Percentiles rank a stretch among this genome's conserved stretches.
phyloP scores from a whole-genome alignment of 2,797 vertebrate genomes.

The Phrynocephalus guinanensis region DNA sequence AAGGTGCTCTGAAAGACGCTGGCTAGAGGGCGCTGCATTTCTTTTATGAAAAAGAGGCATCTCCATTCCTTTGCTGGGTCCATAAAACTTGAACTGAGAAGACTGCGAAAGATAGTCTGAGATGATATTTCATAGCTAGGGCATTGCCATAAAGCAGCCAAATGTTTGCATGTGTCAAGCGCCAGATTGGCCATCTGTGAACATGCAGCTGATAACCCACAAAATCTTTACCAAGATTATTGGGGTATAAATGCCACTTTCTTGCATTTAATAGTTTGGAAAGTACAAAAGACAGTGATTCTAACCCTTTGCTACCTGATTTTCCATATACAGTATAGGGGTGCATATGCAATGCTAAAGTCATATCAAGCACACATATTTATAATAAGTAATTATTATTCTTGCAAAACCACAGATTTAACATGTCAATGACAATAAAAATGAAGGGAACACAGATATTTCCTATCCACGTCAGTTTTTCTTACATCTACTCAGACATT shows the following conservation, averaged over 20 bases:
- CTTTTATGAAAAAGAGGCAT: slow-evolving; percentile 57
- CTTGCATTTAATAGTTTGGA: slow-evolving; percentile 2
- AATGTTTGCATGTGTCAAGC: not conserved
- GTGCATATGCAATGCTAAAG: not conserved
- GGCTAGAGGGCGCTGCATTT: slow-evolving; percentile 75
- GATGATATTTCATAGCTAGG: slow-evolving; percentile 6
- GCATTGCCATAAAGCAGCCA: slow-evolving; percentile 10
- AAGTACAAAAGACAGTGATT: not conserved
- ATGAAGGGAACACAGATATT: too few species aligned
- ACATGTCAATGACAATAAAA: slow-evolving; percentile 44
- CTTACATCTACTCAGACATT: not conserved
- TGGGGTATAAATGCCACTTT: not conserved
- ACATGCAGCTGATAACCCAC: not conserved
- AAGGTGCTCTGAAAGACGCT: slow-evolving; percentile 55
- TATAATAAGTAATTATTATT: slow-evolving; percentile 40
- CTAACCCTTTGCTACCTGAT: not conserved
- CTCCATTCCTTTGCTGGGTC: not conserved
- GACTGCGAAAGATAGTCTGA: slow-evolving; percentile 40
- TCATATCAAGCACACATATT: not conserved
- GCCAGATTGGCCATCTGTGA: slow-evolving; percentile 2
- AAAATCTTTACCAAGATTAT: not conserved
- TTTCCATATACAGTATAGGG: slow-evolving; percentile 11
- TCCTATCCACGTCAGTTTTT: not conserved
- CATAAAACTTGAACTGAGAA: slow-evolving; percentile 52
- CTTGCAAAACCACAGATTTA: slow-evolving; percentile 5